Base-by-base conservation (phyloP, 2,888 invertebrate species). In the Zootermopsis nevadensis region DNA sequence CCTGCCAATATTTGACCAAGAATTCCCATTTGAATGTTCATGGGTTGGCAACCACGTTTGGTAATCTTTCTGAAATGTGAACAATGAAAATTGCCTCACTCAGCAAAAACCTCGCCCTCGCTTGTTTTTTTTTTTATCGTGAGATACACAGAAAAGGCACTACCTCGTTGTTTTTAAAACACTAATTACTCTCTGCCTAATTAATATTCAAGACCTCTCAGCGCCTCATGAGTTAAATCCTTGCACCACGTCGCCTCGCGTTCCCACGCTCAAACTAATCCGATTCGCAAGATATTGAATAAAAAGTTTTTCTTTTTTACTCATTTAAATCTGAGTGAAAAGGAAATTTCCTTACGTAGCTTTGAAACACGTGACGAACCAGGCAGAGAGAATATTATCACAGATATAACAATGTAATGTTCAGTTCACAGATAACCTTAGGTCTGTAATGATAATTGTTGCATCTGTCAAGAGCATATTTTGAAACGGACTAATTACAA, bases 161-260 rank as follows among this genome's bases (percentile, higher is more conserved):
- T 12, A 6, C 60, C 60, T 60, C 27, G n/a, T 60, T 60, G n/a
- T 48, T 48, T 42, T 4, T 42, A 38, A 38, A 38, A 0, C 38
- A 6, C 1, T 91, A 91, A 91, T 92, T 91, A 91, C 91, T 33
- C 74, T 90, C 90, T 91, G 91, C 91, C 91, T 91, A 91, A 91
- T 92, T 91, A 92, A 91, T 91, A 92, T 92, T 91, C 91, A 91
- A 90, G 88, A 90, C 91, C 90, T 91, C 91, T 91, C 91, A 91
- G 91, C 90, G 90, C 91, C 89, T 89, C 90, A 38, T 77, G 77
- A 84, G 55, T 82, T 84, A 77, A 76, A 33, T 77, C 74, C 77
- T 82, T 19, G 31, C 67, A 27, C 2, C 60, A n/a, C n/a, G 15
- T 27, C 27, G 27, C 60, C n/a, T n/a, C 27, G 8, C 60, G 12